Evolutionary conservation across 2,113 vertebrate species (phyloP).

Genomic region (Labeo rohita): DNA sequence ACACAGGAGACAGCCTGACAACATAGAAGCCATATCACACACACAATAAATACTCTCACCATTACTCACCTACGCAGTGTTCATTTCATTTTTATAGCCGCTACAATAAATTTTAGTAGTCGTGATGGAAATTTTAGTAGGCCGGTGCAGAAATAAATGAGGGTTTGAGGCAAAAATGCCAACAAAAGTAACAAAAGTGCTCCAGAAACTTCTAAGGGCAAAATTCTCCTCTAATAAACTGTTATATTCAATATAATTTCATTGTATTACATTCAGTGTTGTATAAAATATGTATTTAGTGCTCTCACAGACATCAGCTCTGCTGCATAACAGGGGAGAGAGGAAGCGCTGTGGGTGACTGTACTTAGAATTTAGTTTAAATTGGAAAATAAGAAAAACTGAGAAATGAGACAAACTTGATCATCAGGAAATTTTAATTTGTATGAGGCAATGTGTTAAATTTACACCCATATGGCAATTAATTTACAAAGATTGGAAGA

Average conservation of each 20-base stretch:
- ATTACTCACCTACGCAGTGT: not conserved
- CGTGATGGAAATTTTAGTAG: too few species aligned
- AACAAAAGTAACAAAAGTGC: too few species aligned
- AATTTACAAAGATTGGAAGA: not conserved
- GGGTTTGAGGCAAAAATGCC: not conserved
- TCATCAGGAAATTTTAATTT: not conserved
- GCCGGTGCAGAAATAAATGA: not conserved
- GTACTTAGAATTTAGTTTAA: not conserved
- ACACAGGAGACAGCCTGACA: not conserved
- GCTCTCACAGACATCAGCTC: too few species aligned
- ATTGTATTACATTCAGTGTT: too few species aligned
- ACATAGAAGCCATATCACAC: not conserved
- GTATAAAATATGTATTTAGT: too few species aligned
- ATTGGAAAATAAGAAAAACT: not conserved
- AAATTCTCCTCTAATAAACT: too few species aligned
- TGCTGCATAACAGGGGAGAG: too few species aligned
- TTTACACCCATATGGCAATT: not conserved
- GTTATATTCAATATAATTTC: too few species aligned
- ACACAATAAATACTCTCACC: not conserved
- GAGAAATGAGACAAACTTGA: not conserved
- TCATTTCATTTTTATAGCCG: not conserved
- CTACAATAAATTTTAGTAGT: not conserved
- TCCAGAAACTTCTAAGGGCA: too few species aligned
- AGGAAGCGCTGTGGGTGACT: not conserved
- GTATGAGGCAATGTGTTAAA: not conserved